These are phyloP conservation scores for Ischnura elegans DNA, from an alignment of 2,888 invertebrate genomes.

Conservation along the genomic window DNA sequence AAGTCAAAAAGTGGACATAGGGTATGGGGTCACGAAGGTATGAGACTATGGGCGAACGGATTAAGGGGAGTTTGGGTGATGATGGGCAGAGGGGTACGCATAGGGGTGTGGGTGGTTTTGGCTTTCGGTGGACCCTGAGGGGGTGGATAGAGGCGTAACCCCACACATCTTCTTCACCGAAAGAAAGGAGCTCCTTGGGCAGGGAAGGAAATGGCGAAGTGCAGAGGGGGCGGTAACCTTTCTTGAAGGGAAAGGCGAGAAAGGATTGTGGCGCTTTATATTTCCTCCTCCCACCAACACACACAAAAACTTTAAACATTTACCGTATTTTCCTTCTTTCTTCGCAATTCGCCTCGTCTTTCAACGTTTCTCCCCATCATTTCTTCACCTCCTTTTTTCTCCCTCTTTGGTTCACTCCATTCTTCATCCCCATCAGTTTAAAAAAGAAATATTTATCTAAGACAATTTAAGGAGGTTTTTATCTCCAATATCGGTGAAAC, in stretches of 20 bases:
- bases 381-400: neutral
- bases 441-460: too few relatives aligned
- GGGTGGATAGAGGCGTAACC: neutral
- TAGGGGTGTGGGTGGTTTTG: neutral
- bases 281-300: neutral
- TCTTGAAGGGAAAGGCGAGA: conserved; percentile 2
- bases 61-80: neutral
- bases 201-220: conserved; percentile 47
- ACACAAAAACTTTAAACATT: neutral
- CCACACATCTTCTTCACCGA: conserved; percentile 12
- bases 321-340: neutral
- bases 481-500: too few relatives aligned
- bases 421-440: neutral
- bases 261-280: conserved; percentile 19
- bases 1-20: too few relatives aligned
- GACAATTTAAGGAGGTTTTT: too few relatives aligned
- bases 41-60: conserved; percentile 16
- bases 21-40: neutral
- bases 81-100: neutral
- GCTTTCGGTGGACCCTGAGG: conserved; percentile 37
- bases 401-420: neutral
- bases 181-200: conserved; percentile 53
- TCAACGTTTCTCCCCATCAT: neutral
- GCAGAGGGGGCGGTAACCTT: conserved; percentile 25
- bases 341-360: neutral